These are phyloP conservation scores for Drosophila silvestris DNA, from an alignment of 2,888 invertebrate species.

Conservation along the genomic window DNA sequence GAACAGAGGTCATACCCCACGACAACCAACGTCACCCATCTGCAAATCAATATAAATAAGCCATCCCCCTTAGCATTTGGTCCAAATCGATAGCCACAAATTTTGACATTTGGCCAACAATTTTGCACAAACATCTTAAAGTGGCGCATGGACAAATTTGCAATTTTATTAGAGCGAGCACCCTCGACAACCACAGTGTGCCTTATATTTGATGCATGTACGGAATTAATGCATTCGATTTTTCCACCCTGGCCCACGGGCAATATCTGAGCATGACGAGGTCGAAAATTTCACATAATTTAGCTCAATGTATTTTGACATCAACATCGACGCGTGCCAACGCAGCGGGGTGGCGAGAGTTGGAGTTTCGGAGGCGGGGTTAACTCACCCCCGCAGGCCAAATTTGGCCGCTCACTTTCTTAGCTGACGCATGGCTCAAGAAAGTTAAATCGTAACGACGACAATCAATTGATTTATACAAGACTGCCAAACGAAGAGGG, in stretches of 20 bases:
- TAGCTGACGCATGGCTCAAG: constrained; percentile 40
- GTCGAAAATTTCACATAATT: constrained; percentile 77
- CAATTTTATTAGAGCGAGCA: constrained; percentile 69
- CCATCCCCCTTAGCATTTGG: constrained; percentile 28
- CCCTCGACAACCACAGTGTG: not conserved
- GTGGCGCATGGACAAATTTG: constrained; percentile 64
- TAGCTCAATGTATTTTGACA: constrained; percentile 56
- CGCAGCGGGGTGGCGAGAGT: constrained; percentile 29
- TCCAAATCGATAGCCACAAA: constrained; percentile 75
- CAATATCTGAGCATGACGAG: constrained; percentile 62
- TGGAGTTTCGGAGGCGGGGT: not conserved
- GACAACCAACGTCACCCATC: constrained; percentile 2
- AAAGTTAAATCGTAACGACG: constrained; percentile 67
- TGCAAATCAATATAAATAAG: constrained; percentile 52
- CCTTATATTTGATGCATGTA: constrained; percentile 31
- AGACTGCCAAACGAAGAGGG: constrained; percentile 12
- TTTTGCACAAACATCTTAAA: constrained; percentile 57
- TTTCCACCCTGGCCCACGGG: constrained; percentile 33
- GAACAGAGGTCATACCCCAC: constrained; percentile 28
- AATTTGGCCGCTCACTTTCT: constrained; percentile 28
- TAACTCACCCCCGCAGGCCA: constrained; percentile 20
- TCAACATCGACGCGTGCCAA: constrained; percentile 64
- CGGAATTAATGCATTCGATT: constrained; percentile 78
- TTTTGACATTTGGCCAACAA: constrained; percentile 79
- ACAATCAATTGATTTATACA: constrained; percentile 78